These are phyloP conservation scores for Silurus glanis DNA, from an alignment of 2,113 vertebrate genomes.

Conservation along the genomic window DNA sequence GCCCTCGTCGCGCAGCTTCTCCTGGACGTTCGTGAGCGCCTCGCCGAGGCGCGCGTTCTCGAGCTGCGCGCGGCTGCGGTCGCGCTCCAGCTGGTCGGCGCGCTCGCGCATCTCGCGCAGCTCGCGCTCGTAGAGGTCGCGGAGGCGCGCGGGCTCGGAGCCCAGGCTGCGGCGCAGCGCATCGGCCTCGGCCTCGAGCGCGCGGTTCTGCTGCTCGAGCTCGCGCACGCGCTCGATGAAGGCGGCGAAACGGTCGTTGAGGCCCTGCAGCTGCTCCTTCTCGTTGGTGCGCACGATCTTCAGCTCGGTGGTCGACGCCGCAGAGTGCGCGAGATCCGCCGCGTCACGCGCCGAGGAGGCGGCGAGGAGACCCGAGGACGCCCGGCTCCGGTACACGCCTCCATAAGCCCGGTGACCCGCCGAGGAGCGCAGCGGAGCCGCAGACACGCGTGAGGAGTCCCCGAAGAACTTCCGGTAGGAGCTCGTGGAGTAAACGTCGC, in stretches of 20 bases:
- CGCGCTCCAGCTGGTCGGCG: constrained; percentile 76
- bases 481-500: constrained; percentile 11
- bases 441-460: neutral
- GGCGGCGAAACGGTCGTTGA: constrained; percentile 81
- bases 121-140: constrained; percentile 80
- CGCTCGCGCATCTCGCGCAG: constrained; percentile 74
- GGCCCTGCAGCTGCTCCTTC: constrained; percentile 81
- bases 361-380: constrained; percentile 59
- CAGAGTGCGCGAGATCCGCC: constrained; percentile 74
- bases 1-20: constrained; percentile 74
- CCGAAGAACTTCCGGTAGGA: constrained; percentile 26
- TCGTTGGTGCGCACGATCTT: constrained; percentile 81
- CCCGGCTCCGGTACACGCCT: neutral
- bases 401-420: neutral
- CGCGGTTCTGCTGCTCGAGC: constrained; percentile 80
- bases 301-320: constrained; percentile 79
- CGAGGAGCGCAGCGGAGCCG: neutral
- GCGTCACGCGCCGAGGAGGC: constrained; percentile 66
- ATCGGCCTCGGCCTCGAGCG: constrained; percentile 76
- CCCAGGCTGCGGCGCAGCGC: constrained; percentile 73
- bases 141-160: constrained; percentile 77
- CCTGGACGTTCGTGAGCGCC: constrained; percentile 68
- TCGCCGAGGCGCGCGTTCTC: constrained; percentile 77
- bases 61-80: constrained; percentile 77
- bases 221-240: constrained; percentile 81